Percentiles rank a stretch among this genome's conserved stretches.
Conservation (phyloP, 1,140 invertebrate species). For the Lordiphosa mommai region DNA sequence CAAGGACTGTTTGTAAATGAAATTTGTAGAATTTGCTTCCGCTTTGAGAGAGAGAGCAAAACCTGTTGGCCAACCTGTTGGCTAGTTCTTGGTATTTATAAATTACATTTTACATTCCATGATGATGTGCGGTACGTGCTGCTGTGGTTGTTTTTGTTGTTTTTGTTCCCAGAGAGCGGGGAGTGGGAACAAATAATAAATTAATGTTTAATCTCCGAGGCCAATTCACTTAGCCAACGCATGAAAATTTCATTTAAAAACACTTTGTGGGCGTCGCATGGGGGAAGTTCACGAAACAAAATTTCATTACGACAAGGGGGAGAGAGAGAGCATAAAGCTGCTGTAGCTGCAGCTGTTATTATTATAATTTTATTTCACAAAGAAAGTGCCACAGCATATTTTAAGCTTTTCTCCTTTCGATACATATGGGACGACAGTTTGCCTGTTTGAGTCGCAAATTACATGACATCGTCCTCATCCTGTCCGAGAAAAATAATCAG, state of each 20-base stretch:
- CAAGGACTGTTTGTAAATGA: slow-evolving; percentile 75
- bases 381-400: not conserved
- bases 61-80: slow-evolving; percentile 55
- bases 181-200: slow-evolving; percentile 11
- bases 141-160: not conserved
- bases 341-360: not conserved
- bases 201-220: slow-evolving; percentile 35
- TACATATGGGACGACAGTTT: not conserved
- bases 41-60: slow-evolving; percentile 52
- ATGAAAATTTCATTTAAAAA: slow-evolving; percentile 41
- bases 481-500: slow-evolving; percentile 10
- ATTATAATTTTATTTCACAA: too few relatives aligned
- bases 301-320: slow-evolving; percentile 32
- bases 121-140: slow-evolving; percentile 17
- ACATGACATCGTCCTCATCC: slow-evolving; percentile 14
- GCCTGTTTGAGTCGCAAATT: slow-evolving; percentile 44
- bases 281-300: slow-evolving; percentile 15
- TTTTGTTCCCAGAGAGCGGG: not conserved
- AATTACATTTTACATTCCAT: slow-evolving; percentile 54
- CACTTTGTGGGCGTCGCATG: slow-evolving; percentile 7
- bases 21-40: slow-evolving; percentile 64
- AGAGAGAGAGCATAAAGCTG: not conserved
- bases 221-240: slow-evolving; percentile 33
- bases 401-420: not conserved
- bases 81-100: slow-evolving; percentile 53